Base-by-base conservation (phyloP, 2,888 invertebrate species). In the Ornithoptera alexandrae region DNA sequence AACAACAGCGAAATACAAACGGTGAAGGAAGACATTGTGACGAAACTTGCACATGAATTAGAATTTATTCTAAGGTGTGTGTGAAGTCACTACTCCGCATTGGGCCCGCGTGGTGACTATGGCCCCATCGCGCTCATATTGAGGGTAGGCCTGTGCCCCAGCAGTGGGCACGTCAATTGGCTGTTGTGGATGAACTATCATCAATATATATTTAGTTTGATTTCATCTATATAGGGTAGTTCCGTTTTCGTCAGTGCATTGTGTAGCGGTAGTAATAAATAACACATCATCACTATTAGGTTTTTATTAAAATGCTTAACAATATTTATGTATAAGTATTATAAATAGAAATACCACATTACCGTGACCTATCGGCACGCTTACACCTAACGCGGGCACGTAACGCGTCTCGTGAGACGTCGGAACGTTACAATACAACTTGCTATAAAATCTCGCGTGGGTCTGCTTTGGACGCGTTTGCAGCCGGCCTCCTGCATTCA, bases 221-320 rank as follows among this genome's bases (percentile, higher is more conserved):
- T 30, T 30, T 5, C 30, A 30, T 30, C 8, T 39, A 39, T 10
- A 10, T 39, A 39, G 7, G 10, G 39, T 10, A 10, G 8, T 39
- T 39, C 1, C 7, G 10, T 39, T 39, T 39, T 39, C 39, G 6
- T 39, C 10, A 10, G 10, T 39, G 53, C 15, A 53, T 53, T 18
- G 6, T 53, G 53, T 78, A 71, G 72, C 75, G 71, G 73, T 74
- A 73, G 75, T 74, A 67, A 74, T 75, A 78, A 76, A 87, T 83
- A 78, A 80, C 79, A 76, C 74, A 75, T 78, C 77, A 6, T 82
- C 79, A 81, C 84, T 87, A 86, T 88, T 78, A 79, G 82, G 82
- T 87, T 89, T 88, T 70, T 88, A 88, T 87, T 89, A 86, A 86
- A 90, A 86, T 85, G 82, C 82, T 89, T 88, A 86, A 86, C 83